Base-by-base conservation (phyloP, 2,888 invertebrate genomes). In the Gymnosoma rotundatum region DNA sequence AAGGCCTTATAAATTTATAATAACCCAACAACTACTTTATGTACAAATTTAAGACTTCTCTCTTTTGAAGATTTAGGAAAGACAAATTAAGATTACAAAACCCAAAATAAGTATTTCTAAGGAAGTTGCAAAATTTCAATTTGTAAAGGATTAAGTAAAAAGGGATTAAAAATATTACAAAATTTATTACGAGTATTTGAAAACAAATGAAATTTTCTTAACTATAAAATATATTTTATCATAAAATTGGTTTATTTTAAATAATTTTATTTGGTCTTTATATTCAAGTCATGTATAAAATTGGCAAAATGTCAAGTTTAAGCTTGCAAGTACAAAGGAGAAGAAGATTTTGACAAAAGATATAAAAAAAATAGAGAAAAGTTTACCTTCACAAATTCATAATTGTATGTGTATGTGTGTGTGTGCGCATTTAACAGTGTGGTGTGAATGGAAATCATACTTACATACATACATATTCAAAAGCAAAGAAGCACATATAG, bases 111-210 rank as follows among this genome's bases (percentile, higher is more conserved):
- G 1, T 48, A 32, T 54, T 63, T 20, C 52, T 32, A 52, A 25
- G 20, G 36, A 32, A 14, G 14, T 16, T 48, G 4, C 58, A 79
- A 72, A 72, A 50, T 38, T 72, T 64, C 78, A 79, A 73, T 79
- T 73, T 79, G 79, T 67, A 73, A 66, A 67, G 73, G 79, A 50
- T 79, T 79, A 42, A 45, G 32, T n/a, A 58, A 73, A 73, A 54
- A 32, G 8, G 79, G 79, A 73, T 79, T 79, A 79, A 73, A 79
- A 73, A 25, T 52, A 73, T 66, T 70, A 63, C n/a, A 48, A 78
- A 36, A 56, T 64, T 56, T 20, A 25, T 70, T 64, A n/a, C n/a
- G n/a, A n/a, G n/a, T n/a, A 38, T 21, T 25, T 16, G 10, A 54
- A 45, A 70, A 70, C 18, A 70, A 78, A 64, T 61, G 18, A 72